phyloP scores from a whole-genome alignment of 2,888 invertebrate species.

The Cantharis flavilabris region DNA sequence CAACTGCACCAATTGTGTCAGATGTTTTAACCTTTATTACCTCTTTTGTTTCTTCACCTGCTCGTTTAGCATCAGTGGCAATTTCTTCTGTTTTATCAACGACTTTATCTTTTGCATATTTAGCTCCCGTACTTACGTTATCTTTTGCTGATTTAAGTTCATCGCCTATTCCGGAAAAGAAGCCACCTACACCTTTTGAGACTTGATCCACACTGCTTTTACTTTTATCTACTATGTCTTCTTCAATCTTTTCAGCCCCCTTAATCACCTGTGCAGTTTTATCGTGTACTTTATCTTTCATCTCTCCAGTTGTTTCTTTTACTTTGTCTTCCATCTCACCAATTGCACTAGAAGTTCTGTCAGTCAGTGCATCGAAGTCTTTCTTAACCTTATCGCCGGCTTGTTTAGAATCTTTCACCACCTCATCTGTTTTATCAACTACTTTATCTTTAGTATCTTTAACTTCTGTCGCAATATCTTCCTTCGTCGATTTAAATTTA shows the following conservation, averaged over 20 bases:
- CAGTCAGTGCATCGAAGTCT: neutral
- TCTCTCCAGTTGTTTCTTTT: conserved; percentile 14
- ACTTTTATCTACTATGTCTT: conserved; percentile 35
- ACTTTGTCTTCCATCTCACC: conserved; percentile 11
- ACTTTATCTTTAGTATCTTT: conserved; percentile 33
- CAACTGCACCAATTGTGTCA: neutral
- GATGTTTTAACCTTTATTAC: conserved; percentile 29
- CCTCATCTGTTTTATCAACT: conserved; percentile 9
- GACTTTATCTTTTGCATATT: conserved; percentile 33
- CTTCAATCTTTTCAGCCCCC: conserved; percentile 21
- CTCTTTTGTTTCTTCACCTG: neutral
- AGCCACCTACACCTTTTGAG: conserved; percentile 27
- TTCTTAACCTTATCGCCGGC: conserved; percentile 5
- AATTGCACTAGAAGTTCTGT: neutral
- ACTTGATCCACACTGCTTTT: conserved; percentile 7
- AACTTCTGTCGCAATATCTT: conserved; percentile 9
- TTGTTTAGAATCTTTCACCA: conserved; percentile 15
- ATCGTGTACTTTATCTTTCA: neutral
- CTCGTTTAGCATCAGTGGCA: neutral
- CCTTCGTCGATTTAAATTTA: conserved; percentile 16
- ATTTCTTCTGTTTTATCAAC: conserved; percentile 9
- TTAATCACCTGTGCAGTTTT: conserved; percentile 7
- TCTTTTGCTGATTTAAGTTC: conserved; percentile 17
- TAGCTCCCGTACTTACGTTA: conserved; percentile 6
- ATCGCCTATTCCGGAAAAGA: conserved; percentile 26